These are phyloP conservation scores for Dendrolimus pini DNA, from an alignment of 2,888 invertebrate species.

Conservation along the genomic window DNA sequence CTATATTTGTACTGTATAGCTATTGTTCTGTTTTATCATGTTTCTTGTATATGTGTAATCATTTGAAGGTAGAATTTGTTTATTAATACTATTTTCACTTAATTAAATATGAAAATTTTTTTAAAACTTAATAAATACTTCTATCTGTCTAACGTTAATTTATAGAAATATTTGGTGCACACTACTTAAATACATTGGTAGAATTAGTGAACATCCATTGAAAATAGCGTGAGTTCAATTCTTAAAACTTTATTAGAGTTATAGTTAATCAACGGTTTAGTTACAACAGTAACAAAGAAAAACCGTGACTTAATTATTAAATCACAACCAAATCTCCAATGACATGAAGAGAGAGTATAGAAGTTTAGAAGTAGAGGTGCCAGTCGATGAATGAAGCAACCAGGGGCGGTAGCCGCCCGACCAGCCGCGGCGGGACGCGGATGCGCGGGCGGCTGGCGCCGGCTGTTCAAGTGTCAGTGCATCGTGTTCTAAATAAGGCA, in stretches of 20 bases:
- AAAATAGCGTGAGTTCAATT: slow-evolving; percentile 21
- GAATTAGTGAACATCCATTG: slow-evolving; percentile 1
- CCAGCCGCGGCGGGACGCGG: background rate
- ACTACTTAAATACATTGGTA: slow-evolving; percentile 9
- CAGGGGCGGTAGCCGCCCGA: slow-evolving; percentile 10
- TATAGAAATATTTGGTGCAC: background rate
- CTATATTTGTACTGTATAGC: no score
- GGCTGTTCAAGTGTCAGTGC: slow-evolving; percentile 30
- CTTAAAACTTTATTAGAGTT: slow-evolving; percentile 40
- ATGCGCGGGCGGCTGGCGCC: background rate
- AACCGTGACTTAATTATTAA: slow-evolving; percentile 42
- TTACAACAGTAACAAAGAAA: slow-evolving; percentile 62
- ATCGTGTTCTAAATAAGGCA: slow-evolving; percentile 30
- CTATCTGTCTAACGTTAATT: no score
- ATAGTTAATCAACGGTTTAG: slow-evolving; percentile 68
- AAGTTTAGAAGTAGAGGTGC: slow-evolving; percentile 54
- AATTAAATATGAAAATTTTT: no score
- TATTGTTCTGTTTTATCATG: no score
- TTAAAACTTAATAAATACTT: no score
- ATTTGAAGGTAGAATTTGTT: no score
- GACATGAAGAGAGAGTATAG: slow-evolving; percentile 47
- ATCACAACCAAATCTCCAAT: slow-evolving; percentile 47
- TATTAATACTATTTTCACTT: no score
- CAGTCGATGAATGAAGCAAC: slow-evolving; percentile 55
- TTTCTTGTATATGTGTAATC: no score